Evolutionary conservation across 2,113 vertebrate species (phyloP).

Genomic region (Beaufortia kweichowensis): DNA sequence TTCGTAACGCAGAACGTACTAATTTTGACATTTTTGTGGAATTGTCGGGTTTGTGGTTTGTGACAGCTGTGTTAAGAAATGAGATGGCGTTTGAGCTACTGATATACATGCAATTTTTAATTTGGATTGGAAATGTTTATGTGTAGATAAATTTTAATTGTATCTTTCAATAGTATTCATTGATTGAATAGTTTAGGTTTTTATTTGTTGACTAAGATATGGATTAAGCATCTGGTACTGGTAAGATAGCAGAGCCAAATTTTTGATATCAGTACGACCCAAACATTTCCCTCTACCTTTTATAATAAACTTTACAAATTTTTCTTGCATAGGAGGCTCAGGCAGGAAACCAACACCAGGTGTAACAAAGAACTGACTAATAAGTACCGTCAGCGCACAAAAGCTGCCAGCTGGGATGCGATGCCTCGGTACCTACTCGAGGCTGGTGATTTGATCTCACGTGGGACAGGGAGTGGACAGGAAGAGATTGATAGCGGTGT

Average conservation of each 20-base stretch:
- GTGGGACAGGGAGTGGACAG: slow-evolving; percentile 62
- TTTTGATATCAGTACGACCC: no score
- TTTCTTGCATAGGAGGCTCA: slow-evolving; percentile 30
- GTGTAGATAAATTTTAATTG: no score
- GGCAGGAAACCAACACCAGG: slow-evolving; percentile 31
- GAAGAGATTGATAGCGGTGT: slow-evolving; percentile 74
- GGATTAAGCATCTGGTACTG: no score
- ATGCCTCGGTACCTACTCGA: slow-evolving; percentile 54
- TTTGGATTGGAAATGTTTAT: no score
- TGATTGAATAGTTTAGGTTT: no score
- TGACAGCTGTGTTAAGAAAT: background rate
- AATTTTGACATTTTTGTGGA: background rate
- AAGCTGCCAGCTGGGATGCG: slow-evolving; percentile 32
- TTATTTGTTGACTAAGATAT: no score
- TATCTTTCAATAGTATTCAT: no score
- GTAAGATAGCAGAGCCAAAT: no score
- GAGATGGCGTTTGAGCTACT: background rate
- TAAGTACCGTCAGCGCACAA: slow-evolving; percentile 38
- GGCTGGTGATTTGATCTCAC: slow-evolving; percentile 62
- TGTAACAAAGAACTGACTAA: slow-evolving; percentile 47
- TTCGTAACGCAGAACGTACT: background rate
- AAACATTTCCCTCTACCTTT: background rate
- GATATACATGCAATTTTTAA: background rate
- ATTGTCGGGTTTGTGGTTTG: background rate
- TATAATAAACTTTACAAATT: slow-evolving; percentile 27